Base-by-base conservation (phyloP, 2,888 invertebrate genomes). In the Parascotia fuliginaria region DNA sequence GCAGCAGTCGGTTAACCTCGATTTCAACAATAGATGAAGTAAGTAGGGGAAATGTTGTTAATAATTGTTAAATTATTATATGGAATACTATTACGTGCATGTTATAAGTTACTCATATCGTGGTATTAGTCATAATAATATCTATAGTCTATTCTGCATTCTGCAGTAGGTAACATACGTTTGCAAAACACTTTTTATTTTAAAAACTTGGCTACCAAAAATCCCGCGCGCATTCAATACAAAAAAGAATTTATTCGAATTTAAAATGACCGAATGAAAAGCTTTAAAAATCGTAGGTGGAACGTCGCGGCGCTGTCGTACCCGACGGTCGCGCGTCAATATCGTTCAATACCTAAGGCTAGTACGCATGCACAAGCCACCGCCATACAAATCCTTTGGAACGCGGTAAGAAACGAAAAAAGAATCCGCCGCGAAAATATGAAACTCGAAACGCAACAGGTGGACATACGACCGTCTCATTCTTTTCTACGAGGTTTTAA, bases 401-500 rank as follows among this genome's bases (percentile, higher is more conserved):
- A 77, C 76, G 76, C 75, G 65, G 74, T 78, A 88, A 89, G 88
- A 86, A 86, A 86, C 76, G 85, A 83, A 89, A 89, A 89, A 89
- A 87, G 86, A 85, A 80, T 75, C 66, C 81, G 73, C 79, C 77
- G 83, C 83, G 86, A 89, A 90, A 90, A 89, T 89, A 86, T 83
- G 81, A 85, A 85, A 84, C 81, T 84, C 74, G 47, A 73, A 77
- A 79, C 87, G 91, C 92, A 91, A 92, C 92, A 92, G 89, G 92
- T 92, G 83, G 83, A 89, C 81, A 83, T 91, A 87, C 76, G 75
- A 77, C 84, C 85, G 84, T 92, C 92, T 91, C 92, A 90, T 90
- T 92, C 92, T 90, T 91, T 89, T 89, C 89, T 89, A 86, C 70
- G 74, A 79, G 75, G 73, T 79, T 85, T 82, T 82, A 86, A 88